phyloP scores from a whole-genome alignment of 23 tunicate species.

The Clavelina lepadiformis region DNA sequence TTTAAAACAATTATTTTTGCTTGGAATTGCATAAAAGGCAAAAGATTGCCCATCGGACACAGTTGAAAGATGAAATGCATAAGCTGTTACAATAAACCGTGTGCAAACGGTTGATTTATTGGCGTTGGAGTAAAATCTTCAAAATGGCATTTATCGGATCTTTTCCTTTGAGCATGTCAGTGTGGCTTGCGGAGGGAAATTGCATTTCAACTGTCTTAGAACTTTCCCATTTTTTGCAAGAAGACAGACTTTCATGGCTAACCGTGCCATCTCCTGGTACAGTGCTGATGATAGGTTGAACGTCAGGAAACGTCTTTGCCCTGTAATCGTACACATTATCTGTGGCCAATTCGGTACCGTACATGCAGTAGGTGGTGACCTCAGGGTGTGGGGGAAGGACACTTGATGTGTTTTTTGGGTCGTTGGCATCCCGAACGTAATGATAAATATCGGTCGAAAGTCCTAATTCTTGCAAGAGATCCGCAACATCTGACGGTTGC shows the following conservation, averaged over 20 bases:
- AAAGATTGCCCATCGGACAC: too few relatives aligned
- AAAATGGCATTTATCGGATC: slow-evolving; percentile 23
- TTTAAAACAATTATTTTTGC: too few relatives aligned
- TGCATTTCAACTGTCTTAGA: slow-evolving; percentile 1
- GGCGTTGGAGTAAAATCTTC: too few relatives aligned
- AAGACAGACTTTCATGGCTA: slow-evolving; percentile 24
- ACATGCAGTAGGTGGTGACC: slow-evolving; percentile 48
- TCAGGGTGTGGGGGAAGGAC: slow-evolving; percentile 36
- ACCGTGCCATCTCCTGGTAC: slow-evolving; percentile 48
- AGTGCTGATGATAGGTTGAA: slow-evolving; percentile 17
- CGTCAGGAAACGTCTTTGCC: slow-evolving; percentile 51
- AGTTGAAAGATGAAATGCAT: too few relatives aligned
- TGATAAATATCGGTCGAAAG: slow-evolving; percentile 9
- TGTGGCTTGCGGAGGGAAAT: slow-evolving; percentile 32
- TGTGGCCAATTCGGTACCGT: slow-evolving; percentile 40
- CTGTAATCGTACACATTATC: slow-evolving; percentile 16
- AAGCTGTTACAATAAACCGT: too few relatives aligned
- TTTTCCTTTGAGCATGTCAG: slow-evolving; percentile 6
- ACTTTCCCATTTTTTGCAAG: slow-evolving; percentile 42
- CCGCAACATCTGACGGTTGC: not conserved
- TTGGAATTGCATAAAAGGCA: too few relatives aligned
- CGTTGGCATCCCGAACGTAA: slow-evolving; percentile 20
- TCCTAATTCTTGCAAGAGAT: not conserved
- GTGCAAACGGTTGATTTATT: too few relatives aligned
- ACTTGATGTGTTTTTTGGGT: not conserved